Conservation (phyloP, 2,888 invertebrate species). For the Balanococcus diminutus region DNA sequence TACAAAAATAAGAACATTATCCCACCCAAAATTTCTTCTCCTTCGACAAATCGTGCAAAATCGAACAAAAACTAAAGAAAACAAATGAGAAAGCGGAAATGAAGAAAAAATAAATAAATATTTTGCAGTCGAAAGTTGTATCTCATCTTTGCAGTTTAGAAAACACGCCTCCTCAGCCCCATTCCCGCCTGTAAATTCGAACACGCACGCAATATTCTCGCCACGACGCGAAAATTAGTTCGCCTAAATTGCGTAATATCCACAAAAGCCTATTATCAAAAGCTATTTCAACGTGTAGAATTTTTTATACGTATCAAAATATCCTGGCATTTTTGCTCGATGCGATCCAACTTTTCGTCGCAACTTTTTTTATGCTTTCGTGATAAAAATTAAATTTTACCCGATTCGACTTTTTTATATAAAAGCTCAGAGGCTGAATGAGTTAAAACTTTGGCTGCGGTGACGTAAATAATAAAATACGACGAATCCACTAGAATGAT, state of each 20-base stretch:
- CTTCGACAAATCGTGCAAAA: too few species aligned
- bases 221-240: neutral
- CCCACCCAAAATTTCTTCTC: too few species aligned
- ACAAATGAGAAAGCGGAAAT: too few species aligned
- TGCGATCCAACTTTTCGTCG: neutral
- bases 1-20: too few species aligned
- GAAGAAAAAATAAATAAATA: too few species aligned
- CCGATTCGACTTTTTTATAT: neutral
- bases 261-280: slow-evolving; percentile 6
- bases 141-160: too few species aligned
- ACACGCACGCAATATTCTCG: neutral
- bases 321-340: neutral
- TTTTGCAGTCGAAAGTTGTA: too few species aligned
- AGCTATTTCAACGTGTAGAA: neutral
- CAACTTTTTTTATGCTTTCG: slow-evolving; percentile 9
- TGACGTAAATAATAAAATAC: neutral
- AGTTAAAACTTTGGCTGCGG: neutral
- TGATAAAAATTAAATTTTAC: slow-evolving; percentile 24
- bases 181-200: neutral
- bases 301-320: neutral
- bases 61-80: too few species aligned
- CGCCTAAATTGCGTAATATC: neutral
- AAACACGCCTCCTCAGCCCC: too few species aligned
- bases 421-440: neutral
- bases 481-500: too few species aligned